Conservation (phyloP, 2,797 vertebrate genomes). For the Helarctos malayanus region DNA sequence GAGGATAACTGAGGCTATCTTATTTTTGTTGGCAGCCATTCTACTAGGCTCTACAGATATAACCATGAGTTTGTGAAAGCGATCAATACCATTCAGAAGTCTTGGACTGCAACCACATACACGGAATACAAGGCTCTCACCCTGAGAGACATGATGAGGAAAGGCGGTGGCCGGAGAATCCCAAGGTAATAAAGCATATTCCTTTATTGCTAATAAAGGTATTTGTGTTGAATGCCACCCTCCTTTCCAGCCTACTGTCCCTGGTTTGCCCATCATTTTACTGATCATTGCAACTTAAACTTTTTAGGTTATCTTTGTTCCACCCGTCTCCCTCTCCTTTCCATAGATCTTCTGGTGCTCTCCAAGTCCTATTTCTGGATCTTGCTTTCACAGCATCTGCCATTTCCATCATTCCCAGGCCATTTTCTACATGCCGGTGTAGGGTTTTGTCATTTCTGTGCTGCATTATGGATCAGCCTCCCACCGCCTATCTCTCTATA, state of each 20-base stretch:
- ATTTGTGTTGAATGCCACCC: not conserved
- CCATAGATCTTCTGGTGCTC: not conserved
- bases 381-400: not conserved
- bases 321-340: not conserved
- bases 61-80: slow-evolving; percentile 91
- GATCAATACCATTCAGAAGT: slow-evolving; percentile 94
- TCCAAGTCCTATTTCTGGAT: not conserved
- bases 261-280: not conserved
- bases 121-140: slow-evolving; percentile 91
- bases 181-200: slow-evolving; percentile 86
- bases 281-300: not conserved
- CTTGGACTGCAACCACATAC: slow-evolving; percentile 94
- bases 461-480: not conserved
- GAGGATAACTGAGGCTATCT: not conserved
- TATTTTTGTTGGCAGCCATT: slow-evolving; percentile 87
- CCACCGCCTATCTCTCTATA: not conserved
- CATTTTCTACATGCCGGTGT: not conserved
- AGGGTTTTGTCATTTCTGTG: not conserved
- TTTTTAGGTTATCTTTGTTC: not conserved
- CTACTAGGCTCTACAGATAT: slow-evolving; percentile 89
- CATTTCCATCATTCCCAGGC: not conserved
- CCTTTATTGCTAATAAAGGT: not conserved
- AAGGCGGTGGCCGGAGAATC: slow-evolving; percentile 93
- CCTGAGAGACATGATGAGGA: slow-evolving; percentile 90
- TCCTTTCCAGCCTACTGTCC: not conserved